Percentiles rank a stretch among this genome's conserved stretches.
These are phyloP conservation scores for Varroa destructor DNA, from an alignment of 1,140 invertebrate species.

Conservation along the genomic window DNA sequence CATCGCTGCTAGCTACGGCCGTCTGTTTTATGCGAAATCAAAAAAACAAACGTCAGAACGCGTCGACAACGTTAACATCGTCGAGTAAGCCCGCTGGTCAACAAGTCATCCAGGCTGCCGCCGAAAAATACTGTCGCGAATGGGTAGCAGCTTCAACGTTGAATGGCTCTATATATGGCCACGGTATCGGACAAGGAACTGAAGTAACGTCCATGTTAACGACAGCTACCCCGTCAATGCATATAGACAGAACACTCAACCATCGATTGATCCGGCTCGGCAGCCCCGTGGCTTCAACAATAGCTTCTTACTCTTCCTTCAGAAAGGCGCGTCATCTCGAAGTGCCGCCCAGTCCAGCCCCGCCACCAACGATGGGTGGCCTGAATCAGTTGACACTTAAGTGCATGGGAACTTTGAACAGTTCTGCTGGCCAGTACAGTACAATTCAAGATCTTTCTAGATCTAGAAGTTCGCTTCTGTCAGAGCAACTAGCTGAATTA, in stretches of 20 bases:
- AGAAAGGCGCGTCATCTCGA: slow-evolving; percentile 4
- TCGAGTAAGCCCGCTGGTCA: background rate
- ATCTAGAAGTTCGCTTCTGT: background rate
- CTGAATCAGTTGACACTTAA: slow-evolving; percentile 11
- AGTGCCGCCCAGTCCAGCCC: background rate
- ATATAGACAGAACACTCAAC: background rate
- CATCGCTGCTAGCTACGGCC: slow-evolving; percentile 1
- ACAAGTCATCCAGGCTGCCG: slow-evolving; percentile 7
- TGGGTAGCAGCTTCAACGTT: slow-evolving; percentile 1
- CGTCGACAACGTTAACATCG: too few relatives aligned
- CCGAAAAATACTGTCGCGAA: slow-evolving; percentile 17
- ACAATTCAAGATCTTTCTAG: background rate
- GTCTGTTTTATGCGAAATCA: slow-evolving; percentile 4
- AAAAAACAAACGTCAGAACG: slow-evolving; percentile 7
- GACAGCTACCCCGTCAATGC: background rate
- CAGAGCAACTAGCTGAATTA: slow-evolving; percentile 18
- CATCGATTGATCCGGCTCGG: slow-evolving; percentile 4
- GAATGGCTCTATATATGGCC: background rate
- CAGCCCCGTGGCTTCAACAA: slow-evolving; percentile 14
- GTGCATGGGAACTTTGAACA: background rate
- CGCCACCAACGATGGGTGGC: background rate
- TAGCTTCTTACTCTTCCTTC: slow-evolving; percentile 16
- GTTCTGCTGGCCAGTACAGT: slow-evolving; percentile 22
- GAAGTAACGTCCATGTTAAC: background rate
- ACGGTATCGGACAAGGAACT: background rate